These are phyloP conservation scores for Eumerus sabulonum DNA, from an alignment of 2,888 invertebrate species.

Conservation along the genomic window DNA sequence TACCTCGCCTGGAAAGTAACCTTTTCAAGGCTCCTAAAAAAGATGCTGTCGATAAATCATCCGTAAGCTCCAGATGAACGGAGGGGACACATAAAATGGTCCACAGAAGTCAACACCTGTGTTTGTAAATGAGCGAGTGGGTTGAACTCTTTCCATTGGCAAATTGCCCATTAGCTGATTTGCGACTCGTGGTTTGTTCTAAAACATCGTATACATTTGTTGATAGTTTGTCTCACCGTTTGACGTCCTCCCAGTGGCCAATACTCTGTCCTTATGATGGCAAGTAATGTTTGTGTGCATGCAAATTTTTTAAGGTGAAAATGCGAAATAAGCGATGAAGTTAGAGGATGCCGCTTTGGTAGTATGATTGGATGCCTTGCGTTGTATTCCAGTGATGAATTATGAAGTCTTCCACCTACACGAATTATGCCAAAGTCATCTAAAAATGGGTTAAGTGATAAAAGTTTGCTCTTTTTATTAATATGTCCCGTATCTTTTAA, in stretches of 20 bases:
- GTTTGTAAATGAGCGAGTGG: slow-evolving; percentile 14
- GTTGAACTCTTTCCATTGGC: slow-evolving; percentile 8
- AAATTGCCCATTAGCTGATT: slow-evolving; percentile 9
- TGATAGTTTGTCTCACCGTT: background rate
- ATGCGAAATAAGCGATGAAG: background rate
- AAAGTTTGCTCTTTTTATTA: too few relatives aligned
- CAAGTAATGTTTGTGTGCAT: slow-evolving; percentile 10
- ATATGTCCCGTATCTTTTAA: too few relatives aligned
- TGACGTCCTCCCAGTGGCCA: slow-evolving; percentile 5
- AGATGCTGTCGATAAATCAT: too few relatives aligned
- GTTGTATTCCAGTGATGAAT: slow-evolving; percentile 3
- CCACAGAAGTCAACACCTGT: slow-evolving; percentile 22
- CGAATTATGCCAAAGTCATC: background rate
- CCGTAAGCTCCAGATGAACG: too few relatives aligned
- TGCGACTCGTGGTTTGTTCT: slow-evolving; percentile 1
- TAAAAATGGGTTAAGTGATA: slow-evolving; percentile 3
- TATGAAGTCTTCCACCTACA: slow-evolving; percentile 17
- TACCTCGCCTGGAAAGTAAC: too few relatives aligned
- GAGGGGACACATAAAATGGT: slow-evolving; percentile 5
- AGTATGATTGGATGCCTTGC: slow-evolving; percentile 20
- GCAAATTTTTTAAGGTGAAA: slow-evolving; percentile 17
- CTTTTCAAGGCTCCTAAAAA: too few relatives aligned
- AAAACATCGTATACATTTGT: slow-evolving; percentile 13
- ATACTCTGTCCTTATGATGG: slow-evolving; percentile 1
- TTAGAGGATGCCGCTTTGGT: slow-evolving; percentile 14